Percentiles rank a stretch among this genome's conserved stretches.
Conservation (phyloP, 1,140 invertebrate genomes). For the Hylaeus volcanicus region DNA sequence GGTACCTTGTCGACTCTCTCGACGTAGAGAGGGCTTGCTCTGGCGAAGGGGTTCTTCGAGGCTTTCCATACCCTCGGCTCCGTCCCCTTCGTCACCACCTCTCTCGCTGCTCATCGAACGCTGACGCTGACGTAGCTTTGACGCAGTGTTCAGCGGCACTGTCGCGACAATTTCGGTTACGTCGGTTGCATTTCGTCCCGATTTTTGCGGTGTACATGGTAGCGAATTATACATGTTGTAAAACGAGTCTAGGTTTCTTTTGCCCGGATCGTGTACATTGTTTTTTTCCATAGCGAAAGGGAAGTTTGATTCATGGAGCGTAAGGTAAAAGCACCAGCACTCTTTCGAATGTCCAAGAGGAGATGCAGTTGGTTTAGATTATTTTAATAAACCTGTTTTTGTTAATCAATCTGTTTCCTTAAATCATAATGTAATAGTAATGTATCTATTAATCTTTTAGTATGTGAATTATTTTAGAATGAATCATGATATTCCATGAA, state of each 20-base stretch:
- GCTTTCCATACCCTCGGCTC: conserved; percentile 82
- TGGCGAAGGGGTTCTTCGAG: conserved; percentile 86
- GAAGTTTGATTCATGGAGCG: too few relatives aligned
- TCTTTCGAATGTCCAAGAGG: too few relatives aligned
- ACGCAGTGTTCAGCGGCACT: conserved; percentile 87
- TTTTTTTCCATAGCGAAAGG: not conserved
- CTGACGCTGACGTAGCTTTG: conserved; percentile 84
- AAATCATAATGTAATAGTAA: too few relatives aligned
- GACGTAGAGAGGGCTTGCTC: conserved; percentile 82
- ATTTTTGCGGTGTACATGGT: conserved; percentile 1
- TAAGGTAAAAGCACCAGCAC: too few relatives aligned
- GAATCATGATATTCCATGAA: too few relatives aligned
- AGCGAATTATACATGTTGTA: not conserved
- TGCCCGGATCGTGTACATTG: conserved; percentile 1
- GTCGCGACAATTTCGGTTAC: conserved; percentile 72
- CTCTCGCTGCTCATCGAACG: conserved; percentile 85
- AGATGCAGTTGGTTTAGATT: too few relatives aligned
- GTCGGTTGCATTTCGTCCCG: conserved; percentile 37
- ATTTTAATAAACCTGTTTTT: too few relatives aligned
- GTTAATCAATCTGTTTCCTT: too few relatives aligned
- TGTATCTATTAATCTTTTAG: too few relatives aligned
- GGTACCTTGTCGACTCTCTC: conserved; percentile 84
- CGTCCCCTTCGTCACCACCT: conserved; percentile 83
- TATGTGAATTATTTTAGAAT: too few relatives aligned
- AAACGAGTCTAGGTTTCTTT: conserved; percentile 7